phyloP scores from a whole-genome alignment of 2,113 vertebrate genomes.

The Formicarius rufipectus region DNA sequence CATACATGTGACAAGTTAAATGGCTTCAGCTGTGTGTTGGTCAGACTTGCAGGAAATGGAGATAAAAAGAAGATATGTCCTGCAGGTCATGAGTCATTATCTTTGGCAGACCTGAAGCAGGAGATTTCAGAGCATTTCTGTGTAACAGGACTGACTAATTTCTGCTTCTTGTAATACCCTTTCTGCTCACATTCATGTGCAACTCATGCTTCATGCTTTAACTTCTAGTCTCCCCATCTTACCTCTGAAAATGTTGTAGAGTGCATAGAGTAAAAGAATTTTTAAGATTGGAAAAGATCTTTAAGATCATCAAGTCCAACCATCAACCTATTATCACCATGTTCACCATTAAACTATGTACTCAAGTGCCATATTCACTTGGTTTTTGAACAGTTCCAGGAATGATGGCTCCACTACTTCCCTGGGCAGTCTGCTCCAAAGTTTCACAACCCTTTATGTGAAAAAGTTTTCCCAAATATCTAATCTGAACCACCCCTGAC shows the following conservation, averaged over 20 bases:
- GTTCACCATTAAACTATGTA: neutral
- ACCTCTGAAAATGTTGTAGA: neutral
- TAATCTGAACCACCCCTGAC: neutral
- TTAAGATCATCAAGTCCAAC: neutral
- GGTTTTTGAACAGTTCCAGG: neutral
- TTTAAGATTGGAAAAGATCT: neutral
- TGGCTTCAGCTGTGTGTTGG: neutral
- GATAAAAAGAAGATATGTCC: neutral
- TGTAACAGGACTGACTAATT: neutral
- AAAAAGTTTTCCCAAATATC: neutral
- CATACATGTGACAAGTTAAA: neutral
- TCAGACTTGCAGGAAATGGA: neutral
- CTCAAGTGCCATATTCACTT: neutral
- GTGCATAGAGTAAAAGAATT: neutral
- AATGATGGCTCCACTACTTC: neutral
- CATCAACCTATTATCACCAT: neutral
- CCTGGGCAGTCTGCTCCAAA: neutral
- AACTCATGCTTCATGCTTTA: neutral
- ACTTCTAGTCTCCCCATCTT: neutral
- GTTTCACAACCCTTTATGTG: neutral
- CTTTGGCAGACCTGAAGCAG: neutral
- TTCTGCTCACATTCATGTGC: neutral
- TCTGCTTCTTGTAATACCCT: neutral
- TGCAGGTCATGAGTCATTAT: neutral
- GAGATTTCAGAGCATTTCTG: neutral